A percentile compares a stretch with the other conserved stretches of the same genome.
Evolutionary conservation across 1,140 invertebrate genomes (phyloP).

Genomic region (Apis florea): DNA sequence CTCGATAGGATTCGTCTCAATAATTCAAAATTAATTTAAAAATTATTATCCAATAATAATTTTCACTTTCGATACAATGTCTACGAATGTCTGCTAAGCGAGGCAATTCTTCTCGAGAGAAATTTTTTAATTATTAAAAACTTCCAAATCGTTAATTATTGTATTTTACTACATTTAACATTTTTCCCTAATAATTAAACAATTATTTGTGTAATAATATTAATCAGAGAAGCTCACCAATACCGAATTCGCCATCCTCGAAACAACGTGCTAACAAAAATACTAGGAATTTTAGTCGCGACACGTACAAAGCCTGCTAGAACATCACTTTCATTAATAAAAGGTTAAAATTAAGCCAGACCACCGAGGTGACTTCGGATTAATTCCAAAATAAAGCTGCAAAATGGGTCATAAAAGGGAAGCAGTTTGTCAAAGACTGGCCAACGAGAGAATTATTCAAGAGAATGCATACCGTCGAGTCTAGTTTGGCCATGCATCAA

Average conservation of each 20-base stretch:
- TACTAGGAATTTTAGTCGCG: background rate
- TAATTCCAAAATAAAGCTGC: background rate
- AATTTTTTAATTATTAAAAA: too few relatives aligned
- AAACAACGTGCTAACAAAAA: background rate
- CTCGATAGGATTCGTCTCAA: too few relatives aligned
- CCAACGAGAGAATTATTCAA: constrained; percentile 39
- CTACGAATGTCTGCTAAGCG: too few relatives aligned
- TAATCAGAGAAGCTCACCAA: background rate
- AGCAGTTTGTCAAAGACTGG: background rate
- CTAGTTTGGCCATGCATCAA: constrained; percentile 47
- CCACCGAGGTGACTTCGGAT: background rate
- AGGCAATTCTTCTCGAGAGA: too few relatives aligned
- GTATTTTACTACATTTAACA: background rate
- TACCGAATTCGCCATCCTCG: background rate
- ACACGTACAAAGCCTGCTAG: background rate
- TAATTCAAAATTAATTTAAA: too few relatives aligned
- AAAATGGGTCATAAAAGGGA: constrained; percentile 5
- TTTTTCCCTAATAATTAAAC: too few relatives aligned
- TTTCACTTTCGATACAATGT: too few relatives aligned
- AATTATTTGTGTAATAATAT: too few relatives aligned
- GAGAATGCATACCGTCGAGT: constrained; percentile 7
- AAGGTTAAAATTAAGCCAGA: constrained; percentile 25
- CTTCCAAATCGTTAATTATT: too few relatives aligned
- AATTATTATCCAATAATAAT: too few relatives aligned
- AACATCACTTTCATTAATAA: background rate